Evolutionary conservation across 2,113 vertebrate genomes (phyloP), one percentile per base, ranked within the genome.

Genomic region (Puma concolor): DNA sequence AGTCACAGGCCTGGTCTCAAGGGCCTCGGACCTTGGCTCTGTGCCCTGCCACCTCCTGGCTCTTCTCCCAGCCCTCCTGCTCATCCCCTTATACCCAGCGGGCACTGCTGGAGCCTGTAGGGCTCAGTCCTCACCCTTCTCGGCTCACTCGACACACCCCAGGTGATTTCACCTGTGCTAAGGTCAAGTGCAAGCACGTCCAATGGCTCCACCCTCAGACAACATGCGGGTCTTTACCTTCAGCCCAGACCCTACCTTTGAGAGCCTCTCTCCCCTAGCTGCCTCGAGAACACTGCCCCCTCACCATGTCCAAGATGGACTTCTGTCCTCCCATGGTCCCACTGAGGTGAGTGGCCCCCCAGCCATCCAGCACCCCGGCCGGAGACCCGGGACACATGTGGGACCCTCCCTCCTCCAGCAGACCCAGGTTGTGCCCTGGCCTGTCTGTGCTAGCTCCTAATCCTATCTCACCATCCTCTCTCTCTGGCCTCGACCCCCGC

Each of bases 61-160:
- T 44, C 15, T 54, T 48, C 87, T 54, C 48, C 48, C 15, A 12
- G 10, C 8, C 7, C 8, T 38, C 74, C 12, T 4, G 57, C 36
- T n/a, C n/a, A n/a, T 2, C 12, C 31, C 57, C 36, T 71, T 66
- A 23, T 1, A 8, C 15, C 36, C 6, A 25, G 52, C 4, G 0
- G 4, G 31, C 19, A 36, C 15, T 57, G 17, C 36, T 3, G 17
- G 67, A 3, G 29, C 23, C 88, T 29, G 48, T 13, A 21, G 33
- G 38, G 11, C 41, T 54, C 57, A 71, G 64, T 21, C 38, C 21
- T 50, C 19, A 1, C 29, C 36, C 54, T 36, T 79, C 17, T 3
- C 2, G 21, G 52, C 27, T 84, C 48, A 11, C 80, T 77, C 33
- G 23, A 7, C 0, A 5, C 19, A 50, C n/a, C 25, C 36, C 41